These are phyloP conservation scores for Otis tarda DNA, from an alignment of 2,113 vertebrate genomes.

Conservation along the genomic window DNA sequence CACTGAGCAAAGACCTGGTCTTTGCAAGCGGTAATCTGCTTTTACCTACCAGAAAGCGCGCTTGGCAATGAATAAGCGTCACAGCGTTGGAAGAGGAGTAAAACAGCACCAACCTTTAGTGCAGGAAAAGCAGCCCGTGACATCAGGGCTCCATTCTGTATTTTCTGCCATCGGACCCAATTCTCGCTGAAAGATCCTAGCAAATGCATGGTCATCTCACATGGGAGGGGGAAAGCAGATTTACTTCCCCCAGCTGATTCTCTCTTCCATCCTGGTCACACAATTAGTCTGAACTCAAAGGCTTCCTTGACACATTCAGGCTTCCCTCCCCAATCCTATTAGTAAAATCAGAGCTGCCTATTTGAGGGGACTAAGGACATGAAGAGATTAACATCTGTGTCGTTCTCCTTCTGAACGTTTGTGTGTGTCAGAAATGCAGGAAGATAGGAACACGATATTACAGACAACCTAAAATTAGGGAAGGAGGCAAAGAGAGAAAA, in stretches of 20 bases:
- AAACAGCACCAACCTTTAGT: conserved; percentile 40
- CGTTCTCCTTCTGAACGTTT: not conserved
- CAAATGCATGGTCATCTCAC: conserved; percentile 44
- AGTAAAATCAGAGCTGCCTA: conserved; percentile 30
- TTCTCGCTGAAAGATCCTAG: conserved; percentile 66
- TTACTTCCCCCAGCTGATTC: not conserved
- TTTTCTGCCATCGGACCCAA: conserved; percentile 71
- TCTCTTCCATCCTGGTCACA: not conserved
- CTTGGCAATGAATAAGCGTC: not conserved
- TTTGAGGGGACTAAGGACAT: conserved; percentile 17
- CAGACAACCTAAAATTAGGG: not conserved
- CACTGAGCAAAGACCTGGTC: not conserved
- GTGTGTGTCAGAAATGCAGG: not conserved
- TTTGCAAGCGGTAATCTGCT: not conserved
- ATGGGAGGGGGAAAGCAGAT: not conserved
- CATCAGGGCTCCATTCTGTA: conserved; percentile 56
- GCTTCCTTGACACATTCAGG: conserved; percentile 12
- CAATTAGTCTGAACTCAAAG: not conserved
- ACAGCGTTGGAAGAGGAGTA: not conserved
- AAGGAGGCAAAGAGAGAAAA: not conserved
- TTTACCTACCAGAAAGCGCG: not conserved
- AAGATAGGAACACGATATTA: not conserved
- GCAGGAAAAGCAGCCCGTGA: conserved; percentile 48
- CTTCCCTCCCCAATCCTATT: conserved; percentile 63
- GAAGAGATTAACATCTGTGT: conserved; percentile 36